Percentiles rank a stretch among this genome's conserved stretches.
phyloP scores from a whole-genome alignment of 2,888 invertebrate genomes.

The Pecten maximus region DNA sequence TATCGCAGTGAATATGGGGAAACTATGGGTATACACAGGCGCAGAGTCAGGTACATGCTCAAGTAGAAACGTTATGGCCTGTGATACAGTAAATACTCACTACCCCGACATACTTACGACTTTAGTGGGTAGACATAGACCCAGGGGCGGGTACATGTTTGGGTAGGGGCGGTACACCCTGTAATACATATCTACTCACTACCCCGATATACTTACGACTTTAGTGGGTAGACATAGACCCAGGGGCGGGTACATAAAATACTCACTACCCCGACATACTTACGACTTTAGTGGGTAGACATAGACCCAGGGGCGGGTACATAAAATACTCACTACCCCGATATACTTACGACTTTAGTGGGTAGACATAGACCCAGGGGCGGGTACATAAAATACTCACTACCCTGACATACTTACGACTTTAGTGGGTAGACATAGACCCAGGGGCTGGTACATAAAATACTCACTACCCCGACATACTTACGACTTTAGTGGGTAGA shows the following conservation, averaged over 20 bases:
- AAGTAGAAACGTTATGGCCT: neutral
- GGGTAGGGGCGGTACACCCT: neutral
- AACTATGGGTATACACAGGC: too few relatives aligned
- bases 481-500: conserved; percentile 56
- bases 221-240: conserved; percentile 73
- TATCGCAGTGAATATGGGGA: too few relatives aligned
- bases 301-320: conserved; percentile 70
- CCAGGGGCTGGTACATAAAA: neutral
- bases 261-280: conserved; percentile 45
- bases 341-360: conserved; percentile 65
- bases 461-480: conserved; percentile 54
- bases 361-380: conserved; percentile 72
- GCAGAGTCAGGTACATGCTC: neutral
- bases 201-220: conserved; percentile 60
- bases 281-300: conserved; percentile 70
- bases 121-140: conserved; percentile 55
- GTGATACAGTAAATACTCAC: neutral
- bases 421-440: conserved; percentile 62
- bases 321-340: conserved; percentile 13
- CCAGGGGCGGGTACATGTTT: neutral
- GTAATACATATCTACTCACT: too few relatives aligned
- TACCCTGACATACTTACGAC: too few relatives aligned
- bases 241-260: conserved; percentile 62
- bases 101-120: conserved; percentile 60
- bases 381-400: conserved; percentile 53